These are phyloP conservation scores for Trichechus manatus DNA, from an alignment of 2,113 vertebrate species.

Conservation along the genomic window DNA sequence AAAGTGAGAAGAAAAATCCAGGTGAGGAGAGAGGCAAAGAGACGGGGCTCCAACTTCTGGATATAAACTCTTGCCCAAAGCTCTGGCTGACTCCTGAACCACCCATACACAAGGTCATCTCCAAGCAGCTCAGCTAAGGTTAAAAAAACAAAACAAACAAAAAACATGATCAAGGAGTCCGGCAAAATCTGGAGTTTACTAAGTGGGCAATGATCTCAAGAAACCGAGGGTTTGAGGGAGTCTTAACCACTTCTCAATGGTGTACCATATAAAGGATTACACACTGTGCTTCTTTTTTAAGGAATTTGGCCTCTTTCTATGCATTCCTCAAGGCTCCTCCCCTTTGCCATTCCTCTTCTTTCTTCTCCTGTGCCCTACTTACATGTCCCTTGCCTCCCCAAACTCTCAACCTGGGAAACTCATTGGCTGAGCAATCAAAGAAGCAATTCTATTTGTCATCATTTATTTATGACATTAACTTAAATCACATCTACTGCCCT, in stretches of 20 bases:
- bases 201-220: not conserved
- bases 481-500: not conserved
- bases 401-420: not conserved
- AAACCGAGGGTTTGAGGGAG: not conserved
- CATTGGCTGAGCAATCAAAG: not conserved
- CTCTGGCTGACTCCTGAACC: no score
- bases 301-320: not conserved
- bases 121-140: no score
- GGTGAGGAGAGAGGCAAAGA: no score
- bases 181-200: not conserved
- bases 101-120: no score
- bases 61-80: no score
- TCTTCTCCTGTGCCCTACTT: not conserved
- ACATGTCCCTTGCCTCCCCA: not conserved
- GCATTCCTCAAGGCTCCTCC: not conserved
- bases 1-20: no score
- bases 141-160: no score
- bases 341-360: not conserved
- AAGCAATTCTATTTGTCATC: conserved; percentile 29
- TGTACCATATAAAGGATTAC: not conserved
- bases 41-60: no score
- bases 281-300: not conserved
- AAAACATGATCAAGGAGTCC: not conserved
- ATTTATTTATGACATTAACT: conserved; percentile 35
- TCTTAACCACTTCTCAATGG: not conserved